Percentiles rank a stretch among this genome's conserved stretches.
Evolutionary conservation across 2,888 invertebrate species (phyloP).

Genomic region (Girardia tigrina): DNA sequence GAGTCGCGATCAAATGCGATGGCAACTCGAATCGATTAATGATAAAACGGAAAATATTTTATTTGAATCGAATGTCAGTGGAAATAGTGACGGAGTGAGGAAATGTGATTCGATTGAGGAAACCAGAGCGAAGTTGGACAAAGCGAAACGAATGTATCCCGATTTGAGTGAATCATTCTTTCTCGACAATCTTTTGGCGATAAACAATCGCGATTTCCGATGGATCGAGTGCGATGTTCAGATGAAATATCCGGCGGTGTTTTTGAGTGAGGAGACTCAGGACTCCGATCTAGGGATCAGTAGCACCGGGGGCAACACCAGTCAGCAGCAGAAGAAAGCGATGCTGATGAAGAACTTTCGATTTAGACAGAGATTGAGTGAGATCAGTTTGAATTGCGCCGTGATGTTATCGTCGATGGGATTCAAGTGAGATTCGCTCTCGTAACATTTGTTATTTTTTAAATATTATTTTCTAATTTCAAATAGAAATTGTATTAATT

Average conservation of each 20-base stretch:
- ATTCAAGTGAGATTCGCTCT: not conserved
- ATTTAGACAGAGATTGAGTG: not conserved
- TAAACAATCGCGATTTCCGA: not conserved
- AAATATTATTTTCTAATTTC: too few relatives aligned
- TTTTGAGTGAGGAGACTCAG: not conserved
- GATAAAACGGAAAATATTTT: not conserved
- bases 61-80: not conserved
- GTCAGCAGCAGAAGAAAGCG: too few relatives aligned
- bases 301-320: too few relatives aligned
- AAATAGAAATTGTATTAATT: too few relatives aligned
- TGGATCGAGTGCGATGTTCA: not conserved
- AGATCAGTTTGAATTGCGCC: conserved; percentile 16
- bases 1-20: not conserved
- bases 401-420: not conserved
- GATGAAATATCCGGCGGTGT: not conserved
- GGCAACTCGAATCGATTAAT: not conserved
- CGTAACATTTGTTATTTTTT: too few relatives aligned
- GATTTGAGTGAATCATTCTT: not conserved
- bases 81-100: too few relatives aligned
- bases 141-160: not conserved
- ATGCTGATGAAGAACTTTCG: not conserved
- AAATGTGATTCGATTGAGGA: too few relatives aligned
- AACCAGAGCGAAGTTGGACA: not conserved
- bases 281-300: too few relatives aligned
- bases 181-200: not conserved